Base-by-base conservation (phyloP, 2,888 invertebrate species). In the Boloria euphrosyne region DNA sequence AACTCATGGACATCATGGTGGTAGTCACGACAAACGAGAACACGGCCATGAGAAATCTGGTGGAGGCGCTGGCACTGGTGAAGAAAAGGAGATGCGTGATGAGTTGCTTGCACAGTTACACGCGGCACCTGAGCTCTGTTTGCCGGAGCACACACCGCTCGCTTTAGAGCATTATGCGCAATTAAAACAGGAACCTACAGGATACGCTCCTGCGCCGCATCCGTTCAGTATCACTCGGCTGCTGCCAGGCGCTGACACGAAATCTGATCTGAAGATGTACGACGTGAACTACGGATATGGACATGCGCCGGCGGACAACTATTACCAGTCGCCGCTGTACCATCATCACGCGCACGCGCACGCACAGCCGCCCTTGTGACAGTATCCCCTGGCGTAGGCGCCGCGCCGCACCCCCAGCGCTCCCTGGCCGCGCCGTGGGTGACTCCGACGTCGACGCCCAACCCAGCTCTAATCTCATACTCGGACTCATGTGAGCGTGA, bases 191-290 rank as follows among this genome's bases (percentile, higher is more conserved):
- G 96, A 96, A 84, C 95, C 95, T 62, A 93, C 95, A 50, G 95
- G 95, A 50, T 96, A 96, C 82, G 96, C 97, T 67, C 96, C 96
- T 16, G 95, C 96, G 74, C 96, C 94, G 84, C 98, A 98, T 84
- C 98, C 98, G 27, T 98, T 98, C 93, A 97, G 97, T 85, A 98
- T 98, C 88, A 98, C 97, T 79, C 95, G 98, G 86, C 94, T 98
- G 83, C 94, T 98, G 80, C 98, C 98, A 63, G 95, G 95, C 72
- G 94, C 95, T 62, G 97, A 97, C 85, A 95, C 96, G 74, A 97
- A 97, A 88, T 94, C 97, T 74, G 98, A 98, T 89, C 95, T 97
- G 78, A 98, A 97, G 90, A 97, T 98, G 96, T 98, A 98, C 91
- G 97, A 96, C 81, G 96, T 96, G 90, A 94, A 94, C 74, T 91